Conservation (phyloP, 2,113 vertebrate species). For the Anhinga anhinga region DNA sequence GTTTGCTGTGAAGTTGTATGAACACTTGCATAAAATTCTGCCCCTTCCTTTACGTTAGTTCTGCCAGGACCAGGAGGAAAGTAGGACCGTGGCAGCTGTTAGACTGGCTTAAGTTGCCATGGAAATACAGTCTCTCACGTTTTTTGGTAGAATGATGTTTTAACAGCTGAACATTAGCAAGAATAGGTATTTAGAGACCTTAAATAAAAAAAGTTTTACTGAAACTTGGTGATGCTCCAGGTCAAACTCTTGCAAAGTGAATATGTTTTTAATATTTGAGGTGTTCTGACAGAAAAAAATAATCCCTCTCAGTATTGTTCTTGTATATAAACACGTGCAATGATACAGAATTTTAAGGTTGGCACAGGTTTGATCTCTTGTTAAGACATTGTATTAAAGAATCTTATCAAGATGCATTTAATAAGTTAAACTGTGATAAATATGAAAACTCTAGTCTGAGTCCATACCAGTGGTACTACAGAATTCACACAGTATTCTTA, state of each 20-base stretch:
- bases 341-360: neutral
- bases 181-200: neutral
- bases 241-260: neutral
- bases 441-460: neutral
- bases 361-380: neutral
- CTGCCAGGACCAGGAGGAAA: neutral
- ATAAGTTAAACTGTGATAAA: neutral
- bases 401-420: neutral
- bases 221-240: neutral
- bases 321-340: neutral
- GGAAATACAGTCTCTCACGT: rapidly evolving
- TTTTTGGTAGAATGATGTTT: neutral
- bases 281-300: neutral
- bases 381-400: neutral
- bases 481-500: neutral
- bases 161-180: neutral
- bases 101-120: neutral
- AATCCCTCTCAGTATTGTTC: neutral
- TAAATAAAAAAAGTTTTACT: neutral
- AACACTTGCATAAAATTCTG: neutral
- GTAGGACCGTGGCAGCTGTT: neutral
- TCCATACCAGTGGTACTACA: neutral
- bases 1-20: neutral
- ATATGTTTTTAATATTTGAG: neutral
- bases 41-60: neutral